Evolutionary conservation across 2,113 vertebrate genomes (phyloP), one percentile per base, ranked within the genome.

Genomic region (Cyanistes caeruleus): DNA sequence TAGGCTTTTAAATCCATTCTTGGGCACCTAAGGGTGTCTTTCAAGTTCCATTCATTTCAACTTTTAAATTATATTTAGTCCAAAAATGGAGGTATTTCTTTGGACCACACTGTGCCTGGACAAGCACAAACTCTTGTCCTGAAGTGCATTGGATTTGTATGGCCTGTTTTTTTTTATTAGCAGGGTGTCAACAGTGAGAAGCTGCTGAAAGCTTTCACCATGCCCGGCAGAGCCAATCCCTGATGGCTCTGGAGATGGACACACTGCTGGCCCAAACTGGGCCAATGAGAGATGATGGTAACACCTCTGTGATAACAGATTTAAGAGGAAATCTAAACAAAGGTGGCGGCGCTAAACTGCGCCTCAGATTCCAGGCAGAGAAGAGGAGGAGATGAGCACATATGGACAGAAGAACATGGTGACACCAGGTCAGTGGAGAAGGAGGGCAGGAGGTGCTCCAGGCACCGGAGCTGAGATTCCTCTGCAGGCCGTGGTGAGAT

Each of bases 381-480:
- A 58, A 11, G 43, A 49, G 24, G 28, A 28, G 30, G 43, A 49
- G 21, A 16, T 31, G 13, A 35, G 16, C 35, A 35, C 3, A 13
- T 30, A 11, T 31, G 25, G 43, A 3, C 7, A 11, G 8, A 58
- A 41, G 15, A n/a, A 11, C 20, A 17, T 14, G 44, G 10, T 4
- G 4, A 35, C 24, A 11, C 8, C 35, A 16, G 25, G 24, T 30
- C 52, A 21, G 24, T 24, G 3, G 3, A 39, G 24, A 30, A 28
- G 24, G 24, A 35, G 13, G 23, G 7, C 0, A 41, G 13, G 59
- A 56, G 30, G 2, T 41, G 51, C 3, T 65, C 30, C 15, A 23
- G 10, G 6, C 0, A 0, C 12, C 0, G 0, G 28, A 39, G n/a
- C 5, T 0, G 0, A 30, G 15, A 4, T 75, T 13, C 24, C 15